Percentiles rank a stretch among this genome's conserved stretches.
phyloP scores from a whole-genome alignment of 2,888 invertebrate genomes.

The Philhelius pedissequus region DNA sequence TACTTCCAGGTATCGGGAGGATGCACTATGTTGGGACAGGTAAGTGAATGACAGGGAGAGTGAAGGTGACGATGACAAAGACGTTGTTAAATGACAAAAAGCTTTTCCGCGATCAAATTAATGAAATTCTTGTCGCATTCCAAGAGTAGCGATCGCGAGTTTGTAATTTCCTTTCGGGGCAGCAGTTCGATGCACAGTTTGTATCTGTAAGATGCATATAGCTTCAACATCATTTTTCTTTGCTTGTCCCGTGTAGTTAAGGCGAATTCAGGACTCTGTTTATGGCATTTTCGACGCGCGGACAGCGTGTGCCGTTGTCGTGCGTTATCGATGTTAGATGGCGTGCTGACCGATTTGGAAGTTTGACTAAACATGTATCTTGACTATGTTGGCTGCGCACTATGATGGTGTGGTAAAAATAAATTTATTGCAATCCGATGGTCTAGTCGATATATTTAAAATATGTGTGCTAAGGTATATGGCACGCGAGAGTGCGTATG shows the following conservation, averaged over 20 bases:
- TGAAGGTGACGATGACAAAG: constrained; percentile 9
- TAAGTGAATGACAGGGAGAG: constrained; percentile 78
- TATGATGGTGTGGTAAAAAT: constrained; percentile 18
- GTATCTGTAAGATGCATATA: constrained; percentile 56
- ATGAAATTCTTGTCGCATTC: constrained; percentile 68
- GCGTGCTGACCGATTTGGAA: constrained; percentile 40
- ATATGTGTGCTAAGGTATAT: neutral
- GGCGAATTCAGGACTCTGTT: constrained; percentile 58
- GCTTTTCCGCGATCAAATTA: constrained; percentile 60
- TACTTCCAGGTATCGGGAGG: constrained; percentile 90
- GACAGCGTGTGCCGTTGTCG: constrained; percentile 71
- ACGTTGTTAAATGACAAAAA: constrained; percentile 33
- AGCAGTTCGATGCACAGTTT: constrained; percentile 34
- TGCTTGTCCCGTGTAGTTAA: constrained; percentile 17
- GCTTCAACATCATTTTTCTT: constrained; percentile 60
- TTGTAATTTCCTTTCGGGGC: constrained; percentile 66
- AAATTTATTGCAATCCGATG: constrained; percentile 56
- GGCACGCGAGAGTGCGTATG: neutral
- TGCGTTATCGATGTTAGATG: constrained; percentile 58
- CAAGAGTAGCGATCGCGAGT: constrained; percentile 56
- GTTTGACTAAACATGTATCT: constrained; percentile 48
- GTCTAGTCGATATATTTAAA: constrained; percentile 55
- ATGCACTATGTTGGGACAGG: constrained; percentile 94
- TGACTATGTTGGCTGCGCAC: neutral
- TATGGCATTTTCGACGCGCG: constrained; percentile 70